Percentiles rank a stretch among this genome's conserved stretches.
These are phyloP conservation scores for Cheumatopsyche charites DNA, from an alignment of 1,140 invertebrate genomes.

Conservation along the genomic window DNA sequence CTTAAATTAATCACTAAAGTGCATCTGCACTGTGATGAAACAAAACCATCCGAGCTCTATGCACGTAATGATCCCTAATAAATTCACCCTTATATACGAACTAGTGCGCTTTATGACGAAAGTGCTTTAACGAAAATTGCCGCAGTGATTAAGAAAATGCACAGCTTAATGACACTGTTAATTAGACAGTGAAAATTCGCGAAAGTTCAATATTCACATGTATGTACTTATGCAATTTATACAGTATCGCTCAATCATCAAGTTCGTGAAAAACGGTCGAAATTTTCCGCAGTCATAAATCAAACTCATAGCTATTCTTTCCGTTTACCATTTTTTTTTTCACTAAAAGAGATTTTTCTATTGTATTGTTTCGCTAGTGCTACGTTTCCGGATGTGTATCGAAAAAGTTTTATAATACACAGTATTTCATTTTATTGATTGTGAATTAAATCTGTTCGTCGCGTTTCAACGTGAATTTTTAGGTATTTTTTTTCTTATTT, in stretches of 20 bases:
- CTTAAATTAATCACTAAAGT: too few species aligned
- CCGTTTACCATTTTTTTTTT: neutral
- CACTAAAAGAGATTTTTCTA: too few species aligned
- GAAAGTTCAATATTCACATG: too few species aligned
- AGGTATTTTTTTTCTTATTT: neutral
- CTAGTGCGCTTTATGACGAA: neutral
- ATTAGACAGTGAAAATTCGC: neutral
- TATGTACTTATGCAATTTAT: neutral
- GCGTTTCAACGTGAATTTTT: neutral
- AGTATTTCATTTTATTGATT: neutral
- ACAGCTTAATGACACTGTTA: neutral
- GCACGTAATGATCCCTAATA: too few species aligned
- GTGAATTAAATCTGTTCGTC: neutral
- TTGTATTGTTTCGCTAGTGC: too few species aligned
- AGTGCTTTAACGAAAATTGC: neutral
- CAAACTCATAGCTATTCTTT: slow-evolving; percentile 3
- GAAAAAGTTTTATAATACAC: too few species aligned
- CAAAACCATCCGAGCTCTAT: too few species aligned
- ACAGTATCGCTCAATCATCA: neutral
- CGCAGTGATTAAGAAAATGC: slow-evolving; percentile 15
- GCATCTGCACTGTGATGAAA: too few species aligned
- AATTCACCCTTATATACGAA: too few species aligned
- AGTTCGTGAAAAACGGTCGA: neutral
- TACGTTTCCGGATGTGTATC: too few species aligned
- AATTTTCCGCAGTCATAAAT: slow-evolving; percentile 15